Conservation (phyloP, 2,888 invertebrate genomes). For the Tromatobia lineatoria region DNA sequence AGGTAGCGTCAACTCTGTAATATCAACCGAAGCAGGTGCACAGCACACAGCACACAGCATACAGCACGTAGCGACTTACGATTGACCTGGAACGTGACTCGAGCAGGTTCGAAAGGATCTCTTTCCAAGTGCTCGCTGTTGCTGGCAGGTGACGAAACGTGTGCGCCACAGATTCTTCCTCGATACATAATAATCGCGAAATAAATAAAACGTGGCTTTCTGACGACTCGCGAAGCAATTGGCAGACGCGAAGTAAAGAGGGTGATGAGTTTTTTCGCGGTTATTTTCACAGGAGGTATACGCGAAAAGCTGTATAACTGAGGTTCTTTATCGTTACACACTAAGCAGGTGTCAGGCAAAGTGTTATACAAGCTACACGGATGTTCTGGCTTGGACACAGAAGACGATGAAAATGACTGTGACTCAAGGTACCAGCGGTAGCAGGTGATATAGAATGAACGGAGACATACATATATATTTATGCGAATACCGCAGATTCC, state of each 20-base stretch:
- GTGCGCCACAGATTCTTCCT: constrained; percentile 51
- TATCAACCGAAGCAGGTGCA: constrained; percentile 42
- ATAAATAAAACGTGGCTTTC: constrained; percentile 9
- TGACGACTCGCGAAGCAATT: constrained; percentile 15
- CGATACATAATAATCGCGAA: constrained; percentile 53
- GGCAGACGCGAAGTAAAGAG: constrained; percentile 8
- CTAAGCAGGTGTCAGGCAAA: constrained; percentile 52
- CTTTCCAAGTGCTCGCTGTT: constrained; percentile 41
- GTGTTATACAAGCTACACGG: constrained; percentile 14
- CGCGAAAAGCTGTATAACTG: constrained; percentile 21
- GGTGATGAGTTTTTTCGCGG: constrained; percentile 1
- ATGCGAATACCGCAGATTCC: constrained; percentile 38
- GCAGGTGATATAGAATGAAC: constrained; percentile 50
- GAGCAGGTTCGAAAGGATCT: constrained; percentile 49
- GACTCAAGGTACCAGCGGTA: constrained; percentile 8
- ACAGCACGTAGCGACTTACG: constrained; percentile 55
- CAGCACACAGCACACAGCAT: constrained; percentile 45
- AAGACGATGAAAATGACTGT: constrained; percentile 18
- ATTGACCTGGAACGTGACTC: constrained; percentile 63
- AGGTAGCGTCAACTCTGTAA: constrained; percentile 3
- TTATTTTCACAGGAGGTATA: background rate
- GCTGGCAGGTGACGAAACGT: constrained; percentile 60
- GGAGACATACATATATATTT: background rate
- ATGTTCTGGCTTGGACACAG: background rate
- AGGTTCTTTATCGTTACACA: constrained; percentile 11